Evolutionary conservation across 2,888 invertebrate species (phyloP), one percentile per base, ranked within the genome.

Genomic region (Melieria omissa): DNA sequence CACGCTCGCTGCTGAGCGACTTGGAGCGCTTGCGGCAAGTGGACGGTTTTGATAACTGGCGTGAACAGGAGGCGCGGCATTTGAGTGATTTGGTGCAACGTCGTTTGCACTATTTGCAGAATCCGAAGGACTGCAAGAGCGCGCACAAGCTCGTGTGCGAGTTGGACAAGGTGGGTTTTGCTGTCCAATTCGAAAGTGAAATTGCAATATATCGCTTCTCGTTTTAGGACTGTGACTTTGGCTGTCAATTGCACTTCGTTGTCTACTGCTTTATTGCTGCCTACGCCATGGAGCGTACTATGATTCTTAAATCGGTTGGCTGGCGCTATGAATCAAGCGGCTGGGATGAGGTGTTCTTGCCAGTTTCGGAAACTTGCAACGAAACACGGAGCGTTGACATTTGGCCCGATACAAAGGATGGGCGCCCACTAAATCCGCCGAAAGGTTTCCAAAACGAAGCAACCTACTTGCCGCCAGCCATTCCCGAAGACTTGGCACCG

Each of bases 231-330:
- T 99, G 99, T 88, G 99, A 99, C 12, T 99, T 97, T 88, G 99
- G 99, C 10, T 99, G 99, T 84, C 99, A 99, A 88, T 88, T 99
- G 16, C 99, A 99, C 88, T 99, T 99, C 87, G 94, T 95, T 67
- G 95, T 95, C 10, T 99, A 99, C 87, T 99, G 99, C 86, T 92
- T 99, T 79, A 93, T 98, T 83, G 94, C 98, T 78, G 98, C 98
- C 1, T 98, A 98, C 86, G 98, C 97, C 0, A 96, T 97, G 0
- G 92, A 96, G 83, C 88, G 99, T 65, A 98, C 98, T 0, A 88
- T 99, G 73, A 93, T 99, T 78, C 88, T 99, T 55, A 95, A 97
- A 87, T 96, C 97, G 0, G 93, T 95, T 81, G 97, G 97, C 2
- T 99, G 98, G 98, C 88, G 96, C 69, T 98, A 98, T 88, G 95